Conservation (phyloP, 2,113 vertebrate genomes). For the Ranitomeya imitator region DNA sequence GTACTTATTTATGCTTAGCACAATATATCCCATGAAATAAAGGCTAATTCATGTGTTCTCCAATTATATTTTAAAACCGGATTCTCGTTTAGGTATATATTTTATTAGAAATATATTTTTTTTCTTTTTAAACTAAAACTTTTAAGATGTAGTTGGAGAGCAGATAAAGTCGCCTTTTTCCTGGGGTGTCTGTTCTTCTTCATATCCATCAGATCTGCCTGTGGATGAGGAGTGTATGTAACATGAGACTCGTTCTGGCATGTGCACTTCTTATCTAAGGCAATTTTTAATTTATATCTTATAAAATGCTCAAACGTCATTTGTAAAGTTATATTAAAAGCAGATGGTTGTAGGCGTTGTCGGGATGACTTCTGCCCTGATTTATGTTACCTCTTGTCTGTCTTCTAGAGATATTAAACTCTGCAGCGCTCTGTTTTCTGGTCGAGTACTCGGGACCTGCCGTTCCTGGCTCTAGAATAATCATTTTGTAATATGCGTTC, state of each 20-base stretch:
- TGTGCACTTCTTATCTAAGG: neutral
- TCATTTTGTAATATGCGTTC: neutral
- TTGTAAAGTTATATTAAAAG: neutral
- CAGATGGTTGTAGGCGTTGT: constrained; percentile 8
- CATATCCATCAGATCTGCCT: neutral
- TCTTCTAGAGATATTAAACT: neutral
- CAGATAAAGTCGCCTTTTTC: too few species aligned
- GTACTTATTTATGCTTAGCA: too few species aligned
- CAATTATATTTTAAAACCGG: too few species aligned
- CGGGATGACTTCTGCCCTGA: neutral
- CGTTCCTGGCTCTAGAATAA: neutral
- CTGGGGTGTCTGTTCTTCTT: neutral
- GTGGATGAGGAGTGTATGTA: neutral
- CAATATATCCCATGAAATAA: too few species aligned
- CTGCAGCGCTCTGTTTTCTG: neutral
- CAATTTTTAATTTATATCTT: neutral
- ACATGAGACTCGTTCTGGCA: neutral
- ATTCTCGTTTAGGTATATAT: too few species aligned
- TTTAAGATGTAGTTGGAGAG: too few species aligned
- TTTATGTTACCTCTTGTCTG: neutral
- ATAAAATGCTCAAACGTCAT: neutral
- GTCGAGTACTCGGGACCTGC: neutral
- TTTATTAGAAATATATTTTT: too few species aligned
- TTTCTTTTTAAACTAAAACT: too few species aligned
- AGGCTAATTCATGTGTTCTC: too few species aligned